A percentile compares a stretch with the other conserved stretches of the same genome.
These are phyloP conservation scores for Poecile atricapillus DNA, from an alignment of 2,113 vertebrate genomes.

Conservation along the genomic window DNA sequence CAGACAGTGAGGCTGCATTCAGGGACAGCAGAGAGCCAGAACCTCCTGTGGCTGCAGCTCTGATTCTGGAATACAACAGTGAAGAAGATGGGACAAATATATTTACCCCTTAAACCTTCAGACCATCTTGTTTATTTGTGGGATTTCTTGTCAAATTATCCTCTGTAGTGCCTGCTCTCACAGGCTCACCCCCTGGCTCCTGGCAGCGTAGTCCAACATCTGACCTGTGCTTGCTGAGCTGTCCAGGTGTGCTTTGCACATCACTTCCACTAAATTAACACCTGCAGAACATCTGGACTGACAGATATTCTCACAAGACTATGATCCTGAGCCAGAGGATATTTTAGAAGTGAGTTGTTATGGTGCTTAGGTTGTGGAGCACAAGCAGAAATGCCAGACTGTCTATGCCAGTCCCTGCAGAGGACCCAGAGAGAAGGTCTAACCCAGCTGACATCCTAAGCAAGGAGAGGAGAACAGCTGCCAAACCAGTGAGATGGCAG, in stretches of 20 bases:
- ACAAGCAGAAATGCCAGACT: neutral
- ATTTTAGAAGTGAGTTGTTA: neutral
- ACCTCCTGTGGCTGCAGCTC: neutral
- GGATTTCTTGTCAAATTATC: neutral
- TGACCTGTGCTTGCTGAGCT: neutral
- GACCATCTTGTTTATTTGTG: neutral
- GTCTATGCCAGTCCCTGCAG: neutral
- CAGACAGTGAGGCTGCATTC: neutral
- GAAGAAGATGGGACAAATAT: neutral
- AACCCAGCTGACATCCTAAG: neutral
- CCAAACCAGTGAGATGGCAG: neutral
- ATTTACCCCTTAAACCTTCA: neutral
- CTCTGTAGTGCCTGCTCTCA: neutral
- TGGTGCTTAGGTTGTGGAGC: neutral
- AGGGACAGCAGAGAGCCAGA: neutral
- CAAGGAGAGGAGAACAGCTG: neutral
- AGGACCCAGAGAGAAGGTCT: neutral
- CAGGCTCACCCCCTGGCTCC: neutral
- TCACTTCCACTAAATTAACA: neutral
- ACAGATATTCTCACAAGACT: neutral
- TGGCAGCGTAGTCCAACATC: neutral
- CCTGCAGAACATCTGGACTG: neutral
- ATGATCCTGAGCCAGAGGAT: neutral
- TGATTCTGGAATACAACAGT: neutral
- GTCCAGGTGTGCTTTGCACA: neutral